Evolutionary conservation across 2,113 vertebrate species (phyloP).

Genomic region (Cryptoleucopteryx plumbea): DNA sequence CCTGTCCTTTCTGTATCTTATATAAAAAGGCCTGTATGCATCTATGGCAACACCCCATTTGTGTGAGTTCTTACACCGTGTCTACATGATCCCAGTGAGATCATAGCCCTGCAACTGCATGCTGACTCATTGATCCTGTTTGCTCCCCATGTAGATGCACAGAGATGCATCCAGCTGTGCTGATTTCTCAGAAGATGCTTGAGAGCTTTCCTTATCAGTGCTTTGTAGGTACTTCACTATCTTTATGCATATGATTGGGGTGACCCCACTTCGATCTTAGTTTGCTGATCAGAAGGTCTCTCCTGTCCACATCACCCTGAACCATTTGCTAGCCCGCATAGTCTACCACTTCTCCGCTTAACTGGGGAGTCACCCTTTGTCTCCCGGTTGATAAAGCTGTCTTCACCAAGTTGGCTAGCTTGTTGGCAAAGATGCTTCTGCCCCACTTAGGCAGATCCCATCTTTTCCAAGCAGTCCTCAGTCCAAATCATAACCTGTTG

Average conservation of each 20-base stretch:
- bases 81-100: neutral
- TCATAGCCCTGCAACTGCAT: neutral
- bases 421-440: neutral
- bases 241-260: neutral
- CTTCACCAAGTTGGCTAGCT: neutral
- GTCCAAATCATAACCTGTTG: neutral
- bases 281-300: neutral
- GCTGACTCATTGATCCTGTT: neutral
- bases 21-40: neutral
- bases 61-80: fast-evolving
- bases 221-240: neutral
- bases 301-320: neutral
- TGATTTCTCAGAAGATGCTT: neutral
- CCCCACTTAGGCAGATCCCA: neutral
- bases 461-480: neutral
- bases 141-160: neutral
- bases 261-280: neutral
- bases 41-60: neutral
- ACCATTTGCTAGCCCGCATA: neutral
- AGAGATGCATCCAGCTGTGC: neutral
- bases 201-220: neutral
- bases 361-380: neutral
- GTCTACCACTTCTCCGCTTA: neutral
- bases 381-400: neutral
- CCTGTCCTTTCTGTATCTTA: neutral